Percentiles rank a stretch among this genome's conserved stretches.
These are phyloP conservation scores for Leptodactylus fuscus DNA, from an alignment of 2,113 vertebrate genomes.

Conservation along the genomic window DNA sequence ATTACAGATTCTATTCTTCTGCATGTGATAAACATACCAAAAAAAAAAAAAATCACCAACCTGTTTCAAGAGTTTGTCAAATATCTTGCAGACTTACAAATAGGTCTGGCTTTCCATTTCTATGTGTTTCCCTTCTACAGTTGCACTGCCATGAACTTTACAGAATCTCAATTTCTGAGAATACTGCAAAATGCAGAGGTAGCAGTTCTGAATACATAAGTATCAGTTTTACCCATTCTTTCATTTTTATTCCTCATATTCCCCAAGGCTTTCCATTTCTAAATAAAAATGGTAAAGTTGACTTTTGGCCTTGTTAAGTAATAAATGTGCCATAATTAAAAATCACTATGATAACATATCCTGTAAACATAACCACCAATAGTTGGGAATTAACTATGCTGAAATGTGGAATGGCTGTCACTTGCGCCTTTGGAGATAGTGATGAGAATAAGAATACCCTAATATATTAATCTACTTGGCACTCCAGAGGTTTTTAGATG, in stretches of 20 bases:
- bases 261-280: neutral
- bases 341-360: constrained; percentile 58
- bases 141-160: too few species aligned
- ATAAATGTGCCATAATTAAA: constrained; percentile 38
- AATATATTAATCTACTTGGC: too few species aligned
- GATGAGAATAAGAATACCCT: constrained; percentile 50
- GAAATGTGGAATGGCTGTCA: constrained; percentile 43
- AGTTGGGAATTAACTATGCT: neutral
- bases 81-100: too few species aligned
- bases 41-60: too few species aligned
- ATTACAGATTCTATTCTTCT: too few species aligned
- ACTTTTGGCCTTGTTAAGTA: neutral
- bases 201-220: neutral
- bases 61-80: too few species aligned
- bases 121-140: too few species aligned
- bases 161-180: too few species aligned
- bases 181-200: too few species aligned
- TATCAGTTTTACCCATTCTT: neutral
- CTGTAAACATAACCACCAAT: constrained; percentile 60
- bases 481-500: too few species aligned
- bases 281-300: neutral
- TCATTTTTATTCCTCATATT: neutral
- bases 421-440: neutral
- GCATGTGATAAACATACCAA: too few species aligned
- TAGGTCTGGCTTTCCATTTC: too few species aligned